A percentile compares a stretch with the other conserved stretches of the same genome.
Evolutionary conservation across 1,140 invertebrate genomes (phyloP).

Genomic region (Drosophila arizonae): DNA sequence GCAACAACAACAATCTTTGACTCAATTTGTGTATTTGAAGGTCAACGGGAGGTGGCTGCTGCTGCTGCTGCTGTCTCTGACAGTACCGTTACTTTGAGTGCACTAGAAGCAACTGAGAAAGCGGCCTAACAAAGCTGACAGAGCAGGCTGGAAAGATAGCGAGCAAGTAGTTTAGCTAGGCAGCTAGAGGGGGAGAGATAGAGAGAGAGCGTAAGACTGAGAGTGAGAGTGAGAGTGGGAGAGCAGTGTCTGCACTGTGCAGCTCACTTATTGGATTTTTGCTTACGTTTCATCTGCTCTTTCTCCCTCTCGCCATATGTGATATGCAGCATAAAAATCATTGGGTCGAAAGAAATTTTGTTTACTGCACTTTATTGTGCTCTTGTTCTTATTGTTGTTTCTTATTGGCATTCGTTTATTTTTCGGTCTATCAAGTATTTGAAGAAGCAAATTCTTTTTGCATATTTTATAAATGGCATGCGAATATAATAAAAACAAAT

Average conservation of each 20-base stretch:
- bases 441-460: slow-evolving; percentile 46
- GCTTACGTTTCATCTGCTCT: not conserved
- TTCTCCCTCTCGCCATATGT: not conserved
- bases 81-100: slow-evolving; percentile 39
- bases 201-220: not conserved
- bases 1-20: slow-evolving; percentile 52
- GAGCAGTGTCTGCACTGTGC: not conserved
- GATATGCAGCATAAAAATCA: slow-evolving; percentile 45
- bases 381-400: slow-evolving; percentile 25
- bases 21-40: slow-evolving; percentile 71
- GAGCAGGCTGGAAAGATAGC: slow-evolving; percentile 8
- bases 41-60: slow-evolving; percentile 28
- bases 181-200: not conserved
- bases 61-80: slow-evolving; percentile 18
- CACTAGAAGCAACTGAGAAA: slow-evolving; percentile 44
- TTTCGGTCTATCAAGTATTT: slow-evolving; percentile 49
- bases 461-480: slow-evolving; percentile 47
- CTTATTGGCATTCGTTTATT: slow-evolving; percentile 44
- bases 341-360: slow-evolving; percentile 33
- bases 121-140: slow-evolving; percentile 27
- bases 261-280: slow-evolving; percentile 43
- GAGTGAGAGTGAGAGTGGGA: not conserved
- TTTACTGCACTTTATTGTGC: slow-evolving; percentile 60
- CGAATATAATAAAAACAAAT: slow-evolving; percentile 10
- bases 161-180: not conserved